Base-by-base conservation (phyloP, 2,888 invertebrate genomes). In the Poecilus cupreus region DNA sequence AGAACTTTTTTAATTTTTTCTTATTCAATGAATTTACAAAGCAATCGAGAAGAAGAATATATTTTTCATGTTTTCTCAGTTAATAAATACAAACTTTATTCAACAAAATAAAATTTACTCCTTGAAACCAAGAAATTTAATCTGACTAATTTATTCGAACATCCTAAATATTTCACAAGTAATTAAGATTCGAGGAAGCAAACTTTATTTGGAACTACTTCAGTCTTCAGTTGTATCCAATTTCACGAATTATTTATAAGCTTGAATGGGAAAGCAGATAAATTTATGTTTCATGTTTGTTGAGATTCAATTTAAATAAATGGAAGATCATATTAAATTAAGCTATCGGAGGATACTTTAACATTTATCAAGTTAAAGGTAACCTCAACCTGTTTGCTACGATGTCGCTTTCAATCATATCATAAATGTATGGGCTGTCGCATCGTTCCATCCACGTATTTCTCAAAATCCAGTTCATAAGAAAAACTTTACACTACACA, bases 151-250 rank as follows among this genome's bases (percentile, higher is more conserved):
- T 60, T 26, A 60, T 60, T 26, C 60, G 24, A 60, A 32, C 26
- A 60, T n/a, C 60, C 13, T 60, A 13, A 13, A 26, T n/a, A n/a
- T 60, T 60, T 60, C 54, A 8, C 11, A 60, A 60, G 57, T 57
- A 57, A 57, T 57, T 57, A 57, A 57, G 13, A 57, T 26, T 60
- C 60, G 13, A 4, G 60, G 60, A 11, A 24, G 26, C 60, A 60
- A 60, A 60, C 24, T 60, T 57, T 54, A 54, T 54, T 54, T 54
- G 20, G 54, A 60, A 60, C 60, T 26, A 54, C 16, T 32, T 60
- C 60, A 43, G 10, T 43, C 6, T 43, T 43, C 43, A 60, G 24
- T 60, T 60, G 26, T 60, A 26, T 60, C 60, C 60, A 13, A 60
- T 26, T 24, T 6, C 10, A 24, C 26, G 60, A 60, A 60, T 60